Conservation (phyloP, 2,797 vertebrate species). For the Anniella stebbinsi region DNA sequence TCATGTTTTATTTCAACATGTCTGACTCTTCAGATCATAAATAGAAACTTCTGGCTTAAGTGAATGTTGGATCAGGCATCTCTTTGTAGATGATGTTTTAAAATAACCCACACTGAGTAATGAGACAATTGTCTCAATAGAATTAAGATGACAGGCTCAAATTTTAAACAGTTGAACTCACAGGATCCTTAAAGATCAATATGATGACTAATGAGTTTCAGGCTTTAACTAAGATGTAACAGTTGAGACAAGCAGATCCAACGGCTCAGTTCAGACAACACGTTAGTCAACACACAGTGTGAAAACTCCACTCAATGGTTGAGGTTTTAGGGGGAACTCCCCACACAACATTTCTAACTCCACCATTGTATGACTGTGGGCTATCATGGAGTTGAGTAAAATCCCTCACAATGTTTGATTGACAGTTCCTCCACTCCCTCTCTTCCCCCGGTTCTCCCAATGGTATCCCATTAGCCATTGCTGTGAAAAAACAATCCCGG, state of each 20-base stretch:
- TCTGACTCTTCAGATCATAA: neutral
- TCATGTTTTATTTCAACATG: constrained; percentile 6
- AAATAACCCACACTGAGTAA: constrained; percentile 25
- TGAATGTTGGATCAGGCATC: neutral
- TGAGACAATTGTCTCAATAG: constrained; percentile 39
- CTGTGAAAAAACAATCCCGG: too few relatives aligned
- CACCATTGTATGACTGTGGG: too few relatives aligned
- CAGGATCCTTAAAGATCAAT: constrained; percentile 33
- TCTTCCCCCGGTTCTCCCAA: too few relatives aligned
- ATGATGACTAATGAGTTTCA: constrained; percentile 31
- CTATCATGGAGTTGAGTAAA: too few relatives aligned
- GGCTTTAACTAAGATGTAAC: constrained; percentile 21
- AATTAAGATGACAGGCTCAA: constrained; percentile 26
- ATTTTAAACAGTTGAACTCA: constrained; percentile 48
- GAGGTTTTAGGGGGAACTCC: too few relatives aligned
- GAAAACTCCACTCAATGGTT: too few relatives aligned
- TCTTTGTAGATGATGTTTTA: constrained; percentile 38
- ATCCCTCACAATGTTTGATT: too few relatives aligned
- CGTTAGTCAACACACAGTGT: too few relatives aligned
- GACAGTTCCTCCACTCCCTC: too few relatives aligned
- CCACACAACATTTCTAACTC: too few relatives aligned
- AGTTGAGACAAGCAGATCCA: constrained; percentile 24
- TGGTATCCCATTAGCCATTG: too few relatives aligned
- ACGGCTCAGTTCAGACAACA: neutral
- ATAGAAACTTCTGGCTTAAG: constrained; percentile 31